These are phyloP conservation scores for Chromobotia macracanthus DNA, from an alignment of 2,797 vertebrate genomes.

Conservation along the genomic window DNA sequence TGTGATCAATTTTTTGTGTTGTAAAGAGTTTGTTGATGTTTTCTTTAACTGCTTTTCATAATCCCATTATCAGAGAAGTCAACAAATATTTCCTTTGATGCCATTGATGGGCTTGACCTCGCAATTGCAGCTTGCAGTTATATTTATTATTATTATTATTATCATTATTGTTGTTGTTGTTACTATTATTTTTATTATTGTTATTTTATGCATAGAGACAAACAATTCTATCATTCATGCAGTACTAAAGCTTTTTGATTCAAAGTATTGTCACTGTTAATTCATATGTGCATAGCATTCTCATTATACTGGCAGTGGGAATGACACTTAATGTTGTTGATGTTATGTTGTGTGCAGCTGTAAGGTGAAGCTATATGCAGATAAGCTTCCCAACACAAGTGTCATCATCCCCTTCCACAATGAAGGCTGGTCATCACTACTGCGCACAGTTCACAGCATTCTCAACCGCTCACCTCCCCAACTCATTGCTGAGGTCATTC, in stretches of 20 bases:
- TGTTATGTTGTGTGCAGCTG: conserved; percentile 77
- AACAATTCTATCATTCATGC: background rate
- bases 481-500: conserved; percentile 90
- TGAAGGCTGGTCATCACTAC: conserved; percentile 96
- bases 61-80: too few relatives aligned
- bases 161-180: too few relatives aligned
- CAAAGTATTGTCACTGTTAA: background rate
- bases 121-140: too few relatives aligned
- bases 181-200: too few relatives aligned
- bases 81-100: too few relatives aligned
- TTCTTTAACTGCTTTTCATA: too few relatives aligned
- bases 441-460: conserved; percentile 93
- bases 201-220: too few relatives aligned
- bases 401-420: conserved; percentile 98
- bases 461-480: conserved; percentile 90
- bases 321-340: background rate
- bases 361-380: conserved; percentile 84
- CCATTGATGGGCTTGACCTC: too few relatives aligned
- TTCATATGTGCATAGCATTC: background rate
- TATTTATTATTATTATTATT: too few relatives aligned
- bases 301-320: background rate
- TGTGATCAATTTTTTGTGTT: too few relatives aligned
- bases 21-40: too few relatives aligned
- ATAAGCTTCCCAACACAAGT: conserved; percentile 92
- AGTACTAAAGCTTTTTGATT: background rate